These are phyloP conservation scores for Zhuqinia jingwanae DNA, from an alignment of 2,888 invertebrate species.

Conservation along the genomic window DNA sequence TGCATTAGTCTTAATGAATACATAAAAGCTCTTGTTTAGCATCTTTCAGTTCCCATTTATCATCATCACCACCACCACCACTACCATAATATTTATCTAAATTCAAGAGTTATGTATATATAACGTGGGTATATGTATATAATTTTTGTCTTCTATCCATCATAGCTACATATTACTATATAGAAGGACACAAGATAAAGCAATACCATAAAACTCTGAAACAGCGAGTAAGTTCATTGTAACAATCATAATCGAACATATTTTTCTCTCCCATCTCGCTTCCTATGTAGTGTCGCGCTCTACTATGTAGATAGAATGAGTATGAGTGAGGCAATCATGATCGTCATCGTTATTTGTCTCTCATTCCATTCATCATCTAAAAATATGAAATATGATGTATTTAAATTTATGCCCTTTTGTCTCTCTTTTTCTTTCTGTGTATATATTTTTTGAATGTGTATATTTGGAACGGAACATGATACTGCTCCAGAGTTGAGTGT, in stretches of 20 bases:
- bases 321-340: not conserved
- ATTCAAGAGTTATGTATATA: too few species aligned
- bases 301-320: too few species aligned
- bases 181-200: conserved; percentile 48
- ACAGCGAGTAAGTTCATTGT: not conserved
- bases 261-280: not conserved
- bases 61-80: too few species aligned
- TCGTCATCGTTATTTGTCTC: not conserved
- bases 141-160: too few species aligned
- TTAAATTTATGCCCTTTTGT: conserved; percentile 54
- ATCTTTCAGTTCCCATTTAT: conserved; percentile 62
- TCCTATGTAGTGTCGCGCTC: not conserved
- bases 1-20: conserved; percentile 69
- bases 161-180: conserved; percentile 63
- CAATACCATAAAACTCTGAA: conserved; percentile 3
- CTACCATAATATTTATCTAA: too few species aligned
- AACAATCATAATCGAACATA: not conserved
- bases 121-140: too few species aligned
- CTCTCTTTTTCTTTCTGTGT: not conserved
- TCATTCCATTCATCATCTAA: conserved; percentile 47
- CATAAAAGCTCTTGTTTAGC: conserved; percentile 63
- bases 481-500: too few species aligned
- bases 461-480: too few species aligned
- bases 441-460: too few species aligned
- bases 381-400: conserved; percentile 61